phyloP scores from a whole-genome alignment of 2,888 invertebrate species.

The Lasius platythorax region DNA sequence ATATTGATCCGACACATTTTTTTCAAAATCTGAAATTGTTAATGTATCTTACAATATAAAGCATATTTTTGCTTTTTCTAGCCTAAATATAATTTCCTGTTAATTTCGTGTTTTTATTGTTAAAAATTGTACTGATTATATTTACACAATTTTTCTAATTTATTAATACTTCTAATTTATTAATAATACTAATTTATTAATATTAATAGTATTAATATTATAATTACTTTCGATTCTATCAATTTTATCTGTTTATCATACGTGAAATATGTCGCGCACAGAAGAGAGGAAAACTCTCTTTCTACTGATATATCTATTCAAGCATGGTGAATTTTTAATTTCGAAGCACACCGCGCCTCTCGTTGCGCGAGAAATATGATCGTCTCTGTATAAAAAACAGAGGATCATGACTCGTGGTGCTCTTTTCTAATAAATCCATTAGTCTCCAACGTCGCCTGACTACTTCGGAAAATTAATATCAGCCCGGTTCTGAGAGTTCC shows the following conservation, averaged over 20 bases:
- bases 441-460: conserved; percentile 63
- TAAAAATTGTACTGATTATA: not conserved
- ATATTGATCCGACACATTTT: not conserved
- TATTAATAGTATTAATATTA: too few relatives aligned
- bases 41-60: not conserved
- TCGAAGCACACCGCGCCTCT: not conserved
- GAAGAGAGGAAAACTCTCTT: not conserved
- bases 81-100: not conserved
- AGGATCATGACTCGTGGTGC: conserved; percentile 37
- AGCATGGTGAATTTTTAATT: conserved; percentile 25
- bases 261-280: not conserved
- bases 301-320: conserved; percentile 9
- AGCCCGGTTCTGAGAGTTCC: conserved; percentile 56
- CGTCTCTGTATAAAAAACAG: conserved; percentile 23
- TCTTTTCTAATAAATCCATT: conserved; percentile 63
- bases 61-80: not conserved
- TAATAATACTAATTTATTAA: too few relatives aligned
- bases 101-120: not conserved
- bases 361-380: conserved; percentile 25
- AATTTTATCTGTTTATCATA: not conserved
- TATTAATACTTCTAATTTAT: not conserved
- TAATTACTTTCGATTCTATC: not conserved
- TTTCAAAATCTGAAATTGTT: not conserved
- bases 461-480: conserved; percentile 70
- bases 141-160: not conserved